Conservation (phyloP, 2,113 vertebrate genomes). For the Ptyas mucosa region DNA sequence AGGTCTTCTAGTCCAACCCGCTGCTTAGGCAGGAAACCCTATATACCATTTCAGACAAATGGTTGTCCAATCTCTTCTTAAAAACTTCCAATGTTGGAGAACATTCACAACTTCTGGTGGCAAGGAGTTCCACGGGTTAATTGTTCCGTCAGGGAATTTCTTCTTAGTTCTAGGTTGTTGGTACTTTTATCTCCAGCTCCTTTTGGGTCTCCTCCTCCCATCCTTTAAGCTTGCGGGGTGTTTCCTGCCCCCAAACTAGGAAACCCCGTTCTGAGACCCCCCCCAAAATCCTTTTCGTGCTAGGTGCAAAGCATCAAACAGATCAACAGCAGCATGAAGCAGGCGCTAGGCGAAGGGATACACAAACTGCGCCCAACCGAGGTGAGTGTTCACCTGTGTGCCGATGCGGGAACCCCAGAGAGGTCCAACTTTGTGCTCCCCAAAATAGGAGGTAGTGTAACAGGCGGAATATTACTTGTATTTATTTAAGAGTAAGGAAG, state of each 20-base stretch:
- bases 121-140: not conserved
- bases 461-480: not conserved
- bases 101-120: not conserved
- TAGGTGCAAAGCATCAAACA: conserved; percentile 91
- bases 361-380: conserved; percentile 72
- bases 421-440: not conserved
- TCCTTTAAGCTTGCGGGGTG: not conserved
- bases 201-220: not conserved
- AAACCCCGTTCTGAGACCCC: not conserved
- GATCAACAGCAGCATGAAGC: conserved; percentile 83
- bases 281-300: not conserved
- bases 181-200: not conserved
- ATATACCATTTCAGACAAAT: too few relatives aligned
- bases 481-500: not conserved
- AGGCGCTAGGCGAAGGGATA: conserved; percentile 75
- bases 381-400: conserved; percentile 57
- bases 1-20: not conserved
- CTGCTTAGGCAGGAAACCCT: not conserved
- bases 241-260: not conserved
- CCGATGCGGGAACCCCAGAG: too few relatives aligned
- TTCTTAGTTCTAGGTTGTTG: not conserved
- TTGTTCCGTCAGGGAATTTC: not conserved
- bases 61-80: not conserved
- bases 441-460: not conserved
- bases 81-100: not conserved